Evolutionary conservation across 2,797 vertebrate genomes (phyloP), one percentile per base, ranked within the genome.

Genomic region (Pseudomugil gertrudae): DNA sequence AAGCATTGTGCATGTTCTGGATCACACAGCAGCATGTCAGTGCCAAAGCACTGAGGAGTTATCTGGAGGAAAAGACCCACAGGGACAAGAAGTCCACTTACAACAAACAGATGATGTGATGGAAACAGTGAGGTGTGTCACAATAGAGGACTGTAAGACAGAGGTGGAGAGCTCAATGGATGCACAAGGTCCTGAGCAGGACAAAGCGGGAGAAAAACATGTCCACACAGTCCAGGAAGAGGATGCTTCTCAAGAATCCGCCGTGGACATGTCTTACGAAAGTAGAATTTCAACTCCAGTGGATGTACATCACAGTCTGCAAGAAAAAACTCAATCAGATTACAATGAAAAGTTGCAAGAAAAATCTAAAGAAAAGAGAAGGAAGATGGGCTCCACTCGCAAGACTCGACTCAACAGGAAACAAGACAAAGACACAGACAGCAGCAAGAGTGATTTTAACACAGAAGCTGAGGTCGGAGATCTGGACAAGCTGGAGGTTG

Each of bases 371-470:
- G 63, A 75, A 50, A 90, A 65, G 64, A 90, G 45, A 57, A 90
- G 80, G 64, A 91, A 92, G 68, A 80, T 93, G 69, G 90, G 88
- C 21, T 92, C 91, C 8, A 85, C 84, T 68, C 87, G 86, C 57
- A 89, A 33, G 59, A 66, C 1, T 48, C 66, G 33, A 19, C 51
- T 81, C 32, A 62, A 60, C 10, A 67, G 27, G 48, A 82, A 66
- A 53, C 63, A 33, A 67, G 55, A 66, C 8, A 63, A 11, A 57
- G 76, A 63, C 57, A 55, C 6, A 17, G 33, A 71, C 29, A 47
- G 27, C 2, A 47, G 4, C 27, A 55, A 76, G 35, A 48, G 24
- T 1, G 38, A 72, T 10, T 59, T 47, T 0, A 4, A 36, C 2
- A 17, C 40, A 24, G 53, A 78, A 17, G 10, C 6, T 38, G 66